Conservation (phyloP, 1,140 invertebrate genomes). For the Hypsibius dujardini region DNA sequence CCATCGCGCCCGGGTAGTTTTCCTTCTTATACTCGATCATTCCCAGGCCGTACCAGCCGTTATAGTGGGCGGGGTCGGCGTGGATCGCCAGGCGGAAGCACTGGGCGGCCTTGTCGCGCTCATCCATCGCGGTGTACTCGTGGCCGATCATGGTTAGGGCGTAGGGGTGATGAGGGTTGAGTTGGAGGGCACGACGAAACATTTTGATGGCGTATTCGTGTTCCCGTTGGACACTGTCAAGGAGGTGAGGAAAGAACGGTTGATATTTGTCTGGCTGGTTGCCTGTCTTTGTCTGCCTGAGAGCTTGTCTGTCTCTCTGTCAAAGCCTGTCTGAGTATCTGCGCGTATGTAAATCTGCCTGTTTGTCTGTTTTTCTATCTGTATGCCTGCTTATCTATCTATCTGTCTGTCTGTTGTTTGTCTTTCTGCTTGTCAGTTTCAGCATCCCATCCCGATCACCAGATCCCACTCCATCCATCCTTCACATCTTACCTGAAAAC, state of each 20-base stretch:
- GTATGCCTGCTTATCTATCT: too few species aligned
- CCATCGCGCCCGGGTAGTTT: conserved; percentile 69
- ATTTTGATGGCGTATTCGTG: conserved; percentile 97
- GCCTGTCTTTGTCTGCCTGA: too few species aligned
- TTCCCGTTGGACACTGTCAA: conserved; percentile 84
- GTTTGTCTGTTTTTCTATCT: too few species aligned
- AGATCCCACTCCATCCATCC: too few species aligned
- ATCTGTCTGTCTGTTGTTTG: too few species aligned
- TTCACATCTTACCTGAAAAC: conserved; percentile 23
- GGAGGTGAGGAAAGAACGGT: too few species aligned
- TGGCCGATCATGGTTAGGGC: conserved; percentile 91
- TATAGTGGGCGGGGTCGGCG: conserved; percentile 81
- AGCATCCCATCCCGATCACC: too few species aligned
- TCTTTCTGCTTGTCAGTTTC: too few species aligned
- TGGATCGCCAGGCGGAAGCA: conserved; percentile 80
- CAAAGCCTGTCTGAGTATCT: too few species aligned
- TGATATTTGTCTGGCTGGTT: too few species aligned
- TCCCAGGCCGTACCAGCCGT: conserved; percentile 97
- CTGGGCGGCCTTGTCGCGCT: conserved; percentile 82
- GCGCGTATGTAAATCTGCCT: too few species aligned
- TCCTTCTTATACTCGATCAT: conserved; percentile 95
- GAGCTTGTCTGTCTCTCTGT: too few species aligned
- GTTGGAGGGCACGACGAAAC: conserved; percentile 84
- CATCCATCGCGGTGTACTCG: conserved; percentile 87
- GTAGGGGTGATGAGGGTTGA: conserved; percentile 66